These are phyloP conservation scores for Gymnocephalus cernua DNA, from an alignment of 2,113 vertebrate genomes.

Conservation along the genomic window DNA sequence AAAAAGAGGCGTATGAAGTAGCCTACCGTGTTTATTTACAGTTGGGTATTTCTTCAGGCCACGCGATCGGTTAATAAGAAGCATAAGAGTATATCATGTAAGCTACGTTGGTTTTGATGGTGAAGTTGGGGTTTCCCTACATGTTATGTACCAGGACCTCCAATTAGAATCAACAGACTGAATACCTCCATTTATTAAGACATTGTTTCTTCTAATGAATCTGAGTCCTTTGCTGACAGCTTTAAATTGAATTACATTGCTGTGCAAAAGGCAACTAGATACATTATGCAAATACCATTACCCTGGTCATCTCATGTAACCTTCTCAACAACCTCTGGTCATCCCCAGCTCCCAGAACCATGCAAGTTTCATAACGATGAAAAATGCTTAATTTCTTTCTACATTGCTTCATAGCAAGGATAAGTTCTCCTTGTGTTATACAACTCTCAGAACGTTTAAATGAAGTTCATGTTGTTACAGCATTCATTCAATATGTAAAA, in stretches of 20 bases:
- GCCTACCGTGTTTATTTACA: background rate
- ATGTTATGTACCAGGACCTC: background rate
- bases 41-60: slow-evolving; percentile 16
- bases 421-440: background rate
- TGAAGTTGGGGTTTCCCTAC: background rate
- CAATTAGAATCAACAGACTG: background rate
- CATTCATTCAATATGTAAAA: background rate
- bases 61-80: slow-evolving; percentile 34
- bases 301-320: background rate
- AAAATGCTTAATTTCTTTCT: background rate
- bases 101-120: background rate
- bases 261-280: background rate
- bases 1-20: slow-evolving; percentile 27
- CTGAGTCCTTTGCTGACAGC: background rate
- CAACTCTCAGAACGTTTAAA: background rate
- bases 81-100: background rate
- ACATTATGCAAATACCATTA: background rate
- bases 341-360: background rate
- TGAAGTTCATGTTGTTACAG: background rate
- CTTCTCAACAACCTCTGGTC: background rate
- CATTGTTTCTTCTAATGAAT: background rate
- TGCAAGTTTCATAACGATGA: background rate
- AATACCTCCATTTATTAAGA: background rate
- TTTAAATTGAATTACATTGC: background rate
- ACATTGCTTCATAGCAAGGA: background rate